Evolutionary conservation across 2,113 vertebrate genomes (phyloP).

Genomic region (Indicator indicator): DNA sequence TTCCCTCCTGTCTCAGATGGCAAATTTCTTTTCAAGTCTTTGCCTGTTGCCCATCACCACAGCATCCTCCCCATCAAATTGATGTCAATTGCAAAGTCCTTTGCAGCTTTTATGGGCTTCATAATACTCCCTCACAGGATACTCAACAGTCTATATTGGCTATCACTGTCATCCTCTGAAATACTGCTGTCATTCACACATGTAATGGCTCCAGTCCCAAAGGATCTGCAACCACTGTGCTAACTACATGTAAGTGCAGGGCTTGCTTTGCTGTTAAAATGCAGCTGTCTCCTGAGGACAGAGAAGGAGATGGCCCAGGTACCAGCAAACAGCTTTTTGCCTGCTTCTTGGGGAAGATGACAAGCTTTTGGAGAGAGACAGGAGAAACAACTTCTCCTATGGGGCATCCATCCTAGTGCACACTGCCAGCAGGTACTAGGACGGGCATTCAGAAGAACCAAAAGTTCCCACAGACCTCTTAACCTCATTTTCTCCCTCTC

Average conservation of each 20-base stretch:
- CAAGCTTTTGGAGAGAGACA: neutral
- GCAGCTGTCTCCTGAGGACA: neutral
- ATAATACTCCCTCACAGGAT: conserved; percentile 40
- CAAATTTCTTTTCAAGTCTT: conserved; percentile 13
- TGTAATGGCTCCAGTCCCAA: neutral
- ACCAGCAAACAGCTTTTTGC: neutral
- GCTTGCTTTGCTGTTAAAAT: neutral
- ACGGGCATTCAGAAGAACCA: neutral
- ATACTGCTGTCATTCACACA: conserved; percentile 50
- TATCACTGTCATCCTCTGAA: conserved; percentile 53
- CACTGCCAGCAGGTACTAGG: too few relatives aligned
- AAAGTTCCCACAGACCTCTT: neutral
- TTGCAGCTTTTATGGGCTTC: conserved; percentile 52
- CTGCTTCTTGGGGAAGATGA: neutral
- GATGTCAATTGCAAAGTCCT: conserved; percentile 55
- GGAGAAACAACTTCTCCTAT: neutral
- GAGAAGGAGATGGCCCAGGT: neutral
- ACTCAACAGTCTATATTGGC: conserved; percentile 37
- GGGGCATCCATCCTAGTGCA: neutral
- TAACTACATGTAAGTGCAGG: neutral
- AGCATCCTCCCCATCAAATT: conserved; percentile 28
- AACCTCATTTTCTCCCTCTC: neutral
- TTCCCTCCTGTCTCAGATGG: neutral
- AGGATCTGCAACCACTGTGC: conserved; percentile 3
- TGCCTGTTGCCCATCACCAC: neutral